Evolutionary conservation across 1,140 invertebrate species (phyloP).

Genomic region (Andricus grossulariae): DNA sequence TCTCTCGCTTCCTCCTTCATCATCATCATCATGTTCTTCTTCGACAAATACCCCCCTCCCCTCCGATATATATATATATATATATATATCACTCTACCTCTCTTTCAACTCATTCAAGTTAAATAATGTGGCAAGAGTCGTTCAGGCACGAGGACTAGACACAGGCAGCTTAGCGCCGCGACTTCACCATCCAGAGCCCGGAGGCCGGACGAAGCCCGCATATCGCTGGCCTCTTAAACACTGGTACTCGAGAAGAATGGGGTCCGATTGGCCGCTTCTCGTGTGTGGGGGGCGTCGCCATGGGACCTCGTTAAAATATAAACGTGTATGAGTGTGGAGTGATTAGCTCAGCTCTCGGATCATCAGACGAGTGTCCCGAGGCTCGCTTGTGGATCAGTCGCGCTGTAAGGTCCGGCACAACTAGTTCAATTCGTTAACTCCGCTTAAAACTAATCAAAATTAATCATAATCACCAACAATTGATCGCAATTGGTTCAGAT

Average conservation of each 20-base stretch:
- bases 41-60: no score
- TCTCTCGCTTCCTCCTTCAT: no score
- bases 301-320: conserved; percentile 70
- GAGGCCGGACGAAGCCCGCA: conserved; percentile 58
- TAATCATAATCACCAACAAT: conserved; percentile 75
- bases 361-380: conserved; percentile 58
- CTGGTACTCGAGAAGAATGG: conserved; percentile 40
- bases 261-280: conserved; percentile 62
- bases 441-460: conserved; percentile 75
- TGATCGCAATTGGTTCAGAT: conserved; percentile 75
- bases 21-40: no score
- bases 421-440: conserved; percentile 72
- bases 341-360: conserved; percentile 66
- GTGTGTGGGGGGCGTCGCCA: conserved; percentile 63
- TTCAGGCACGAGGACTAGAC: no score
- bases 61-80: no score
- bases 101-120: no score
- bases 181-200: conserved; percentile 32
- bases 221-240: conserved; percentile 54
- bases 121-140: no score
- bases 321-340: conserved; percentile 71
- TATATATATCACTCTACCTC: no score
- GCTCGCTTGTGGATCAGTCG: conserved; percentile 59
- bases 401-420: conserved; percentile 61
- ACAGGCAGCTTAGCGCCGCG: no score